These are phyloP conservation scores for Halisarca cf. caerulea DNA, from an alignment of 37 sponge, comb jelly and placozoan genomes.

Conservation along the genomic window DNA sequence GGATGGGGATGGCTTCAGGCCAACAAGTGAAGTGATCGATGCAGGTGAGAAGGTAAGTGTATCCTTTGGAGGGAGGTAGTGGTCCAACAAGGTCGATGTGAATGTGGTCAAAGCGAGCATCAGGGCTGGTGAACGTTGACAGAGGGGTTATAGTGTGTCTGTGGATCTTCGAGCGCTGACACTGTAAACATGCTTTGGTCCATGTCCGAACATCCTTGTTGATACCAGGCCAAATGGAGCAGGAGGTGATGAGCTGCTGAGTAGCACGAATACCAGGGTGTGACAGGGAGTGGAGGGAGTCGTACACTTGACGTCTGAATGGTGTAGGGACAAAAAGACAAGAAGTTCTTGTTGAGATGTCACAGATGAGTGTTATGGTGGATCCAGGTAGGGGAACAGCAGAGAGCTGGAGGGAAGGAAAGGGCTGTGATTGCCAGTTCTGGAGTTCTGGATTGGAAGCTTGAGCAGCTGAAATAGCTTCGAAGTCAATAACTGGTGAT, in stretches of 20 bases:
- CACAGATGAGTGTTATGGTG: conserved; percentile 32
- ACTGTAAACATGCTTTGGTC: conserved; percentile 41
- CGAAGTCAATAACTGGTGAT: conserved; percentile 5
- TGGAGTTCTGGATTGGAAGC: conserved; percentile 39
- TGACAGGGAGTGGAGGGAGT: conserved; percentile 56
- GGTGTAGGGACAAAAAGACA: conserved; percentile 44
- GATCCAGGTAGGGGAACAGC: conserved; percentile 30
- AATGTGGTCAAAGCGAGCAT: conserved; percentile 49
- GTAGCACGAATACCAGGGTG: conserved; percentile 64
- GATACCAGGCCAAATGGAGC: conserved; percentile 61
- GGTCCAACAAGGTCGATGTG: conserved; percentile 68
- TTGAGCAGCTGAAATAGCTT: conserved; percentile 28
- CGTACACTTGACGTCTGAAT: conserved; percentile 34
- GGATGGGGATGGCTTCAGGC: conserved; percentile 62
- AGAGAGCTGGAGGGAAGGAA: conserved; percentile 28
- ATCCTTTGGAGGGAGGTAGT: conserved; percentile 52
- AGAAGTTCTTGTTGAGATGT: conserved; percentile 36
- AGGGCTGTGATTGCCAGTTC: conserved; percentile 34
- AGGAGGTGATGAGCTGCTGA: conserved; percentile 44
- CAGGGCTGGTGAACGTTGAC: conserved; percentile 30
- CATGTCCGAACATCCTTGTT: conserved; percentile 48
- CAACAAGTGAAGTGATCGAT: conserved; percentile 61
- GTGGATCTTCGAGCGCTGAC: conserved; percentile 56
- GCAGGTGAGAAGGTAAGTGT: conserved; percentile 55
- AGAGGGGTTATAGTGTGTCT: conserved; percentile 55